Base-by-base conservation (phyloP, 2,113 vertebrate genomes). In the Mormyrus lacerda region DNA sequence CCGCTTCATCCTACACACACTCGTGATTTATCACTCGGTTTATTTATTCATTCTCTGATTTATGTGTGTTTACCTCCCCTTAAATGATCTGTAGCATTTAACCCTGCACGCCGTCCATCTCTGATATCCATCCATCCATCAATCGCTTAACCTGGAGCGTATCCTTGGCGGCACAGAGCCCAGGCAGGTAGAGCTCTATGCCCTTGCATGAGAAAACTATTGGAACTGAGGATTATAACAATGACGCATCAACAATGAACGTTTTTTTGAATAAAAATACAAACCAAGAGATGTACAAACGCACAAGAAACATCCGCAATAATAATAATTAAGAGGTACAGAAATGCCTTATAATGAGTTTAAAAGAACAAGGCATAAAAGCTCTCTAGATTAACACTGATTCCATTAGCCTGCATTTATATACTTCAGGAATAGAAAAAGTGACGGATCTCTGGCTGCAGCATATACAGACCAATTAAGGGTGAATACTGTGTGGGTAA, bases 321-420 rank as follows among this genome's bases (percentile, higher is more conserved):
- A 65, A 65, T 27, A 69, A 4, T 35, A 3, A 35, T 55, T n/a
- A 24, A 69, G 42, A 44, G 7, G 11, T 58, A 15, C 8, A 88
- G 53, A 65, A 88, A 61, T 42, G 39, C 39, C 24, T 69, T 65
- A 69, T n/a, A 39, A 24, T 31, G 10, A 55, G 35, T n/a, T n/a
- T 73, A 48, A 47, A 88, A 27, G n/a, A 15, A 27, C 44, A 88
- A 69, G 50, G 61, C 35, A n/a, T 45, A 69, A 13, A 88, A 53
- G 50, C n/a, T 4, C 8, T 58, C 7, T 35, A 58, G 13, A 93
- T 94, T 93, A 91, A 93, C 93, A 94, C 92, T 91, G 93, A 93
- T 94, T 91, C 87, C 51, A 92, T 93, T 91, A 90, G 88, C 88
- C 87, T 86, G 87, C 89, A 91, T 91, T 88, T 91, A 92, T 90